Percentiles rank a stretch among this genome's conserved stretches.
Conservation (phyloP, 2,888 invertebrate species). For the Nesidiocoris tenuis region DNA sequence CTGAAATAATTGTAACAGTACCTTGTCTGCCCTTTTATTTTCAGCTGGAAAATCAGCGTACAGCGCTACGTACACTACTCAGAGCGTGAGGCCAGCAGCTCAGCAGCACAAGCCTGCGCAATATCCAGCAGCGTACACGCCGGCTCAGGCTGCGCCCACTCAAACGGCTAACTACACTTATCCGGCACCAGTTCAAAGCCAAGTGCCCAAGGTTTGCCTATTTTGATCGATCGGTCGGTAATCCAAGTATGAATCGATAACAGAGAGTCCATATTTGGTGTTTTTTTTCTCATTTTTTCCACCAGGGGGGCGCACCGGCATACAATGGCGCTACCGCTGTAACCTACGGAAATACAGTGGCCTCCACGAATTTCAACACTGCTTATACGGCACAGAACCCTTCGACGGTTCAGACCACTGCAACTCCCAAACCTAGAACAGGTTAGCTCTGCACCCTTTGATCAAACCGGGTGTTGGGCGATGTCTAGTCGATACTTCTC, state of each 20-base stretch:
- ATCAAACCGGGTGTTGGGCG: background rate
- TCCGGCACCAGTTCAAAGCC: slow-evolving; percentile 52
- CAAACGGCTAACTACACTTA: slow-evolving; percentile 62
- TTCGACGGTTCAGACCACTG: slow-evolving; percentile 46
- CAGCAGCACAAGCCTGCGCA: slow-evolving; percentile 48
- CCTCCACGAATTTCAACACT: slow-evolving; percentile 47
- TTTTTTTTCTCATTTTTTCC: slow-evolving; percentile 7
- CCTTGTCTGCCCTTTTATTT: too few relatives aligned
- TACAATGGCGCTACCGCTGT: slow-evolving; percentile 46
- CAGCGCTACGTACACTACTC: slow-evolving; percentile 70
- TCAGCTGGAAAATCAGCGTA: slow-evolving; percentile 60
- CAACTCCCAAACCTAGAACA: slow-evolving; percentile 50
- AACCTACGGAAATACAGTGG: slow-evolving; percentile 37
- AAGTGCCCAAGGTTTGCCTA: slow-evolving; percentile 43
- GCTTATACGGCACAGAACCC: slow-evolving; percentile 46
- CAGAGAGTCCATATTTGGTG: background rate
- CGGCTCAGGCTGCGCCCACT: slow-evolving; percentile 52
- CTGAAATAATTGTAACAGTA: too few relatives aligned
- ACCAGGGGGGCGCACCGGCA: slow-evolving; percentile 38
- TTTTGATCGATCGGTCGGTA: background rate
- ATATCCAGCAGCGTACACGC: slow-evolving; percentile 43
- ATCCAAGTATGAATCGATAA: background rate
- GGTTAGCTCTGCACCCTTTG: slow-evolving; percentile 50
- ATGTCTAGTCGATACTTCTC: background rate
- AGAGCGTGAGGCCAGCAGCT: slow-evolving; percentile 55